Base-by-base conservation (phyloP, 2,888 invertebrate genomes). In the Neelides folsomi region DNA sequence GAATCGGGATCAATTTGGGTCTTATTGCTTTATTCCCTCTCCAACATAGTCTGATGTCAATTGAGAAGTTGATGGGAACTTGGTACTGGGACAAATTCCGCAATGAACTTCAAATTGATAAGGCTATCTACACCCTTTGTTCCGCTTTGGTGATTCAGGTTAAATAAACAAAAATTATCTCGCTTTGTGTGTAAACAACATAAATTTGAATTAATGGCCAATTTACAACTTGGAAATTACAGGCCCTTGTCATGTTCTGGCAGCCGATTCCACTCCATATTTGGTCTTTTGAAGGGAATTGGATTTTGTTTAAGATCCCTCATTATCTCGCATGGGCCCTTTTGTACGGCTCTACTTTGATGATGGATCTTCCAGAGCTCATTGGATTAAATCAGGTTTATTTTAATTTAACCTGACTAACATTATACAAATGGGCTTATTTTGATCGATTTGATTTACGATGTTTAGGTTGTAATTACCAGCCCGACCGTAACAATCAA, bases 351-450 rank as follows among this genome's bases (percentile, higher is more conserved):
- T 54, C 57, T n/a, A 56, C 41, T 35, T 16, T 58, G 1, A 60
- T 60, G 56, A 36, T 60, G n/a, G 60, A 60, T 41, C 49, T 58
- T 1, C 60, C 60, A 5, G 56, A 58, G 18, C 49, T 60, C 35
- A 50, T 55, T 39, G 60, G 60, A 34, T 19, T 60, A 7, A 58
- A 56, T 37, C 60, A 60, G 48, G 60, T 60, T 49, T 15, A 18
- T 8, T 37, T 47, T 36, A 47, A 2, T 46, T 34, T 47, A 7
- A 13, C 7, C 35, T 46, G 5, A 10, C 34, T 38, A 20, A 37
- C 15, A 36, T 2, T 13, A 47, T 13, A 36, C 37, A 18, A 35
- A 15, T 3, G 10, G 2, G 35, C 35, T 10, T 12, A 8, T 2
- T 9, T 13, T 15, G 15, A 16, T 18, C 36, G 6, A 7, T 47